Evolutionary conservation across 2,888 invertebrate genomes (phyloP), one percentile per base, ranked within the genome.

Genomic region (Acleris emargana): DNA sequence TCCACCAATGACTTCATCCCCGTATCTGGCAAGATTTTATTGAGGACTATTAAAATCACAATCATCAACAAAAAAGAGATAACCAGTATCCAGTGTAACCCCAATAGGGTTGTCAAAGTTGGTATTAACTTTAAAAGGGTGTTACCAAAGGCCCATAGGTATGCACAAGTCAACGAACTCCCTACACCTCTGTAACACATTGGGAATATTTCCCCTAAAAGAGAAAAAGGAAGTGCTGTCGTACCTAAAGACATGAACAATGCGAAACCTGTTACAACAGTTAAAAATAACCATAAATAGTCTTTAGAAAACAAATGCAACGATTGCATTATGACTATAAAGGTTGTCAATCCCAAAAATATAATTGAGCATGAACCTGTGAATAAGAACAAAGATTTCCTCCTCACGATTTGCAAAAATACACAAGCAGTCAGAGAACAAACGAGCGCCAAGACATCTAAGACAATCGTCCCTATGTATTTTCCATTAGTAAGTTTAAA

Each of bases 181-280:
- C 76, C 76, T 9, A 76, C 62, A 3, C 74, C 72, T 67, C 71
- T 75, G n/a, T 73, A 74, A 1, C 75, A 70, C 70, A 74, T 72
- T 1, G 76, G 73, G 64, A 76, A 76, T 66, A 75, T 72, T 54
- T 76, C 75, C 0, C 75, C 74, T 20, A 76, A 59, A 16, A 76
- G 57, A 0, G 75, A 72, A 62, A 74, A 72, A 1, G 75, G 76
- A 17, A 76, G 68, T 17, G 75, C 73, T 7, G 70, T 67, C 20
- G 76, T 76, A 18, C 76, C 76, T 22, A 76, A 68, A 20, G 74
- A 75, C 75, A 76, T 72, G 42, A 76, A 75, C 71, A 76, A 74
- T 2, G 70, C 68, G 64, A 75, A 71, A 6, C 73, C 74, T 11
- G 75, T 75, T 1, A 73, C 69, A 9, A 70, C 60, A 53, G 68